Percentiles rank a stretch among this genome's conserved stretches.
These are phyloP conservation scores for Mirza zaza DNA, from an alignment of 2,113 vertebrate genomes.

Conservation along the genomic window DNA sequence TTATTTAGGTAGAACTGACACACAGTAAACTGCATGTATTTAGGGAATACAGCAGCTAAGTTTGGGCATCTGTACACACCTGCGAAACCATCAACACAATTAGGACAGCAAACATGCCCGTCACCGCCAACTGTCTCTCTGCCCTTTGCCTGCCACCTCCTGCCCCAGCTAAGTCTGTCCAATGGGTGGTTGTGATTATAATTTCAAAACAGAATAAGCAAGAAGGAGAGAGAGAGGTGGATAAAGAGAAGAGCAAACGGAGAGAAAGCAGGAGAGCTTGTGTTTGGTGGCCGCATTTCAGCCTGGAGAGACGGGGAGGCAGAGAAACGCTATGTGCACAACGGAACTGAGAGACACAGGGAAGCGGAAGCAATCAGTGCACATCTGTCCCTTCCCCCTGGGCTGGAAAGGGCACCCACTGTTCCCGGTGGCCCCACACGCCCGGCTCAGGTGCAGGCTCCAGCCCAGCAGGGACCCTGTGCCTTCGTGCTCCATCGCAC, in stretches of 20 bases:
- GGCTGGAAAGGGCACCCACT: background rate
- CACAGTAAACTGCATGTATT: rapidly evolving
- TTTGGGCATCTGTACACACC: background rate
- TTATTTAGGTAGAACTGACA: background rate
- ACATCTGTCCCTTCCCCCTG: background rate
- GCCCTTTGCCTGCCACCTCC: background rate
- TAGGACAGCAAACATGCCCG: rapidly evolving
- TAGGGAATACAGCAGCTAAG: rapidly evolving
- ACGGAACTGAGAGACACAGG: background rate
- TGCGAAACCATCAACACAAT: too few relatives aligned
- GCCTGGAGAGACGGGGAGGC: background rate
- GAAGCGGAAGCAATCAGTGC: background rate
- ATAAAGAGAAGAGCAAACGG: too few relatives aligned
- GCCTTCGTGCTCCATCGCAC: constrained; percentile 81
- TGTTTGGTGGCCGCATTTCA: rapidly evolving
- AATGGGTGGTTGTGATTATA: too few relatives aligned
- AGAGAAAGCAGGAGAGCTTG: background rate
- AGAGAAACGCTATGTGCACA: rapidly evolving
- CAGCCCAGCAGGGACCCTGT: constrained; percentile 79
- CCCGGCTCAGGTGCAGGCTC: constrained; percentile 59
- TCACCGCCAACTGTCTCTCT: background rate
- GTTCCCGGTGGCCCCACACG: background rate
- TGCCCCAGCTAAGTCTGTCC: background rate
- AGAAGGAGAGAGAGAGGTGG: background rate
- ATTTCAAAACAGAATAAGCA: background rate